Base-by-base conservation (phyloP, 2,113 vertebrate genomes). In the Lepus americanus region DNA sequence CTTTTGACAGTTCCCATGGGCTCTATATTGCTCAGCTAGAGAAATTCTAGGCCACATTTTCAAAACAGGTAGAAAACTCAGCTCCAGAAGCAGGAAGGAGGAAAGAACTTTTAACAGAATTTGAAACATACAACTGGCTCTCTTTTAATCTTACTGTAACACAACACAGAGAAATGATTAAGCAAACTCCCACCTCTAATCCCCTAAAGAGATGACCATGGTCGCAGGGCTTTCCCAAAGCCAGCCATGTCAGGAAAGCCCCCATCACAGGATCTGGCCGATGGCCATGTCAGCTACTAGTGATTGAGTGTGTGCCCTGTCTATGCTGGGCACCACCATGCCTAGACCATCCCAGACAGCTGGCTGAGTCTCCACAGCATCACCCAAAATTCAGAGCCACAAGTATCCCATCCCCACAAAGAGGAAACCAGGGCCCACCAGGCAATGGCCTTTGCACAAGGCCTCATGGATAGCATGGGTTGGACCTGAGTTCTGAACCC, bases 1-100 rank as follows among this genome's bases (percentile, higher is more conserved):
- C 90, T 83, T 95, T 96, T 98, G 96, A 97, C 97, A 98, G 97
- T 72, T 98, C 96, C 96, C 95, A 86, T 4, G 73, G 97, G 96
- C 97, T 93, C 97, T 96, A 94, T 92, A 91, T 95, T 93, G 64
- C 96, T 97, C 88, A 39, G 92, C 94, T 91, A 96, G 84, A 97
- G 97, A 96, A 94, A 96, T 78, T 97, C 97, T 95, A 95, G 96
- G 89, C 96, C 94, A 83, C 84, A 95, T 97, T 97, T 97, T 98
- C 94, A 92, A 97, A 97, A 97, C 94, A 96, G 97, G 90, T 89
- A 96, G 94, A 96, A 98, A 97, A 97, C 81, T 61, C 87, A 96
- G 89, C 64, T 76, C n/a, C 88, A 90, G 59, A 93, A 31, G 67
- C 83, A 93, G 59, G 22, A 73, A 92, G 85, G 76, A 95, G 78